phyloP scores from a whole-genome alignment of 2,888 invertebrate genomes.

The Lithophane ornitopus region DNA sequence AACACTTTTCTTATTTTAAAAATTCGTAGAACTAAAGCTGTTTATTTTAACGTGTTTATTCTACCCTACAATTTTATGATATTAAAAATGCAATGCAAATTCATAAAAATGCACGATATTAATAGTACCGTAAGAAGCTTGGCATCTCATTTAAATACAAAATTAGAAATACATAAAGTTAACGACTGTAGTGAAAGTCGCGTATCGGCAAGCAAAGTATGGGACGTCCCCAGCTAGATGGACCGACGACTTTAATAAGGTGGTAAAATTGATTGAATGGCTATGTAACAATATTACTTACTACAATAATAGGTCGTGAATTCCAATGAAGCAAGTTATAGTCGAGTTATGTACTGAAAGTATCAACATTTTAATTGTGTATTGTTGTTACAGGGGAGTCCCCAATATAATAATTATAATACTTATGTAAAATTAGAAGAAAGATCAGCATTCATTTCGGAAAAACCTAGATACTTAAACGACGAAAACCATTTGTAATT shows the following conservation, averaged over 20 bases:
- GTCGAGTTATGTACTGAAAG: background rate
- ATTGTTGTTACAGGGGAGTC: background rate
- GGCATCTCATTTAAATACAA: background rate
- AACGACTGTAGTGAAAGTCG: too few species aligned
- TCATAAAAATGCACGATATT: background rate
- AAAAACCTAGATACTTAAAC: too few species aligned
- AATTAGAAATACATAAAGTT: slow-evolving; percentile 2
- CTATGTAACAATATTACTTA: background rate
- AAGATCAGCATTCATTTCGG: background rate
- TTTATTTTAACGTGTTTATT: slow-evolving; percentile 14
- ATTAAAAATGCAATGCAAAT: background rate
- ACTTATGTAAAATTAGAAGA: background rate
- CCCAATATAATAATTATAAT: background rate
- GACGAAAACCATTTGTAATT: background rate
- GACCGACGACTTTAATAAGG: too few species aligned
- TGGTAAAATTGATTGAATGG: slow-evolving; percentile 5
- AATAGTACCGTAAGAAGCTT: background rate
- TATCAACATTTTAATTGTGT: background rate
- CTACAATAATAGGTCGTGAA: too few species aligned
- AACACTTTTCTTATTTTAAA: background rate
- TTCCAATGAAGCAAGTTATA: background rate
- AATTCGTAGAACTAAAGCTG: slow-evolving; percentile 4
- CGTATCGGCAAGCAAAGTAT: too few species aligned
- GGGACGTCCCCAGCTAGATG: too few species aligned
- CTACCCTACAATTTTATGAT: background rate